phyloP scores from a whole-genome alignment of 1,140 invertebrate species.

The Macrobrachium nipponense region DNA sequence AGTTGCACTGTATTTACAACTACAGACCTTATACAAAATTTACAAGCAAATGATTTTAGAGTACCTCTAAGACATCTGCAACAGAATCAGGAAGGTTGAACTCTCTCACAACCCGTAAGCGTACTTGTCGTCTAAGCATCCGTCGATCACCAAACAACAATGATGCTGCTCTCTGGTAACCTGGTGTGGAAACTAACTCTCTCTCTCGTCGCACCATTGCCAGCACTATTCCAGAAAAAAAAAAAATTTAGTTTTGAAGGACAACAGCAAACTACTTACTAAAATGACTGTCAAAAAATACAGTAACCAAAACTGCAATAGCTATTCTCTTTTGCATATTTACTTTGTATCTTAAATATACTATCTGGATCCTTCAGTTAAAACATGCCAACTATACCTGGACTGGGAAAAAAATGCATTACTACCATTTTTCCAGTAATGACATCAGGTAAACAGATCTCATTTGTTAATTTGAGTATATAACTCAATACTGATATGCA shows the following conservation, averaged over 20 bases:
- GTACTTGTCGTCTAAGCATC: conserved; percentile 83
- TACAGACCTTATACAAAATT: background rate
- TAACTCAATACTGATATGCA: no score
- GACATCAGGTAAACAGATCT: no score
- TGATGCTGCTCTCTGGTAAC: conserved; percentile 81
- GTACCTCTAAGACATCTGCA: conserved; percentile 82
- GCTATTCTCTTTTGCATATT: no score
- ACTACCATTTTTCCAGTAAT: no score
- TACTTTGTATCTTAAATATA: no score
- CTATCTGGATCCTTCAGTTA: no score
- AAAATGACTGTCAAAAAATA: no score
- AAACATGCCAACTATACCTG: no score
- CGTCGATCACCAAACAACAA: conserved; percentile 81
- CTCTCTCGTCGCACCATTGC: conserved; percentile 88
- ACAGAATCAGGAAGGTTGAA: conserved; percentile 93
- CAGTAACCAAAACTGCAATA: no score
- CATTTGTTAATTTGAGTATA: no score
- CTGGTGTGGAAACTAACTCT: conserved; percentile 83
- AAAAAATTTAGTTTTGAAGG: conserved; percentile 27
- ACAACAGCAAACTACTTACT: background rate
- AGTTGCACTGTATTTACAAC: no score
- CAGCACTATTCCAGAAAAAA: conserved; percentile 69
- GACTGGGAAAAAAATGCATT: no score
- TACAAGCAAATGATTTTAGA: background rate
- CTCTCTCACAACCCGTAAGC: conserved; percentile 89